These are phyloP conservation scores for Solenopsis invicta DNA, from an alignment of 1,140 invertebrate species.

Conservation along the genomic window DNA sequence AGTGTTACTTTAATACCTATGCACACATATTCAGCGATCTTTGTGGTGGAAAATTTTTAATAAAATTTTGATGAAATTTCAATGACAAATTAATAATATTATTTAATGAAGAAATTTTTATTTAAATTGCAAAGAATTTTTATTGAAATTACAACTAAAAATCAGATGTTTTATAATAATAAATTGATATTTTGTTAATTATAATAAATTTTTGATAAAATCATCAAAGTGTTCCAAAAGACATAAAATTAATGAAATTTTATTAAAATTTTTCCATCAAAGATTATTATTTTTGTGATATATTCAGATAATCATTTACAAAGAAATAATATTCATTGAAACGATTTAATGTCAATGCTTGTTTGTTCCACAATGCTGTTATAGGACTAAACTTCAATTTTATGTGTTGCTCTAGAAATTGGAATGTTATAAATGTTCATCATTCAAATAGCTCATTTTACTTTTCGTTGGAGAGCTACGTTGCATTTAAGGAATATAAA, in stretches of 20 bases:
- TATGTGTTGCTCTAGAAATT: constrained; percentile 18
- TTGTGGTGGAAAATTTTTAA: no score
- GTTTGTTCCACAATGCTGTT: background rate
- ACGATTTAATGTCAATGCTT: background rate
- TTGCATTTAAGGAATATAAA: background rate
- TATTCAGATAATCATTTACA: constrained; percentile 4
- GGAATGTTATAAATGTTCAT: constrained; percentile 46
- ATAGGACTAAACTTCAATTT: background rate
- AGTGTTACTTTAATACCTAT: background rate
- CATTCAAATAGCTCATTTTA: constrained; percentile 21
- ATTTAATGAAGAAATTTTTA: no score
- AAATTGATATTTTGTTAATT: no score
- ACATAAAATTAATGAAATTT: no score
- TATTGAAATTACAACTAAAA: no score
- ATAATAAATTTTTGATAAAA: no score
- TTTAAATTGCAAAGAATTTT: no score
- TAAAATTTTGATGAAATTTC: no score
- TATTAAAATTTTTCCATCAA: no score
- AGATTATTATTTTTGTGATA: background rate
- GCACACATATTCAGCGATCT: background rate
- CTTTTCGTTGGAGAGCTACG: background rate
- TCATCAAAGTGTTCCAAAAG: no score
- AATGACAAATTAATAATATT: no score
- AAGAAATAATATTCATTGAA: background rate
- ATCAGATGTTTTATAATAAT: no score